Evolutionary conservation across 2,888 invertebrate species (phyloP).

Genomic region (Limnephilus lunatus): DNA sequence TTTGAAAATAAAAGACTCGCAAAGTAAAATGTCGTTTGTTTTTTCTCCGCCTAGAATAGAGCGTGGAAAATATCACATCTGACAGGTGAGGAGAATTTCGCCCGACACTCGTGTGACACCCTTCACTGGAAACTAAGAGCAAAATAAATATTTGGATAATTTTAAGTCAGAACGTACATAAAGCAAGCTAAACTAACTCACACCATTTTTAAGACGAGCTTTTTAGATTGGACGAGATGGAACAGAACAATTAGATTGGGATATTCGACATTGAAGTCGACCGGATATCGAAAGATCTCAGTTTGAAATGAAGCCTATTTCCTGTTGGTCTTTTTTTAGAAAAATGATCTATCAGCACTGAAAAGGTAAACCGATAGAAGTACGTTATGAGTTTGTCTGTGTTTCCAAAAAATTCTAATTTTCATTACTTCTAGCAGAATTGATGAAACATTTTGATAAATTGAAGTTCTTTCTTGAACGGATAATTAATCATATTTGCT

Average conservation of each 20-base stretch:
- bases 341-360: neutral
- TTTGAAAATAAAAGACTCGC: neutral
- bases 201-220: neutral
- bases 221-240: neutral
- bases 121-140: neutral
- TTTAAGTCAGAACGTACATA: neutral
- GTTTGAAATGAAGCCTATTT: neutral
- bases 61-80: constrained; percentile 5
- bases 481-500: neutral
- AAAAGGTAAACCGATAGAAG: neutral
- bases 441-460: neutral
- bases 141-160: neutral
- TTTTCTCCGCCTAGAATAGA: neutral
- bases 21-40: neutral
- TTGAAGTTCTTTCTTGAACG: neutral
- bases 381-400: neutral
- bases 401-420: neutral
- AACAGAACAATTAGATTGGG: neutral
- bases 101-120: neutral
- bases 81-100: neutral
- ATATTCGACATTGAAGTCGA: neutral
- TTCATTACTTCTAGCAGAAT: neutral
- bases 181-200: neutral
- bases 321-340: neutral
- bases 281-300: neutral